Evolutionary conservation across 2,113 vertebrate species (phyloP).

Genomic region (Steatornis caripensis): DNA sequence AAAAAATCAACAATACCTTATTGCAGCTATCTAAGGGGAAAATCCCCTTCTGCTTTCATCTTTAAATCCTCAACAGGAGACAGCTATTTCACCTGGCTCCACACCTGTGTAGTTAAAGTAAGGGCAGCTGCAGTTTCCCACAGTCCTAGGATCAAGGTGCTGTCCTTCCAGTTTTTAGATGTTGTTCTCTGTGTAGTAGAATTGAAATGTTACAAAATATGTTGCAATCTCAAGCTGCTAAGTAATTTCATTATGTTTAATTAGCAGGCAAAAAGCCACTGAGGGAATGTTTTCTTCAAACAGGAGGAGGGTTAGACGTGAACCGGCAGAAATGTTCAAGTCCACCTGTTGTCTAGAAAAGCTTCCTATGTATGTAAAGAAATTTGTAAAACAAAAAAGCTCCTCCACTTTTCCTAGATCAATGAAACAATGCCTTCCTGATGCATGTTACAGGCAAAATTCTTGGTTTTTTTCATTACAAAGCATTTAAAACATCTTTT

Average conservation of each 20-base stretch:
- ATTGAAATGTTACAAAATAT: background rate
- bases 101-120: background rate
- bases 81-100: constrained; percentile 13
- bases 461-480: fast-evolving
- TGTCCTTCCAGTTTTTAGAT: background rate
- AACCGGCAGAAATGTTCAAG: background rate
- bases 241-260: background rate
- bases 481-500: background rate
- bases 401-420: background rate
- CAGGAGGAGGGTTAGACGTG: background rate
- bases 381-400: background rate
- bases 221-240: background rate
- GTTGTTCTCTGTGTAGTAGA: background rate
- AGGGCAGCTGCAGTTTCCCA: background rate
- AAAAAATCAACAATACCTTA: background rate
- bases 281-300: background rate
- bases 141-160: background rate
- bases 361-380: background rate
- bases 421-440: background rate
- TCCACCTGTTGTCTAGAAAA: background rate
- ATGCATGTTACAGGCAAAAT: background rate
- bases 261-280: background rate
- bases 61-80: constrained; percentile 21
- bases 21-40: constrained; percentile 13
- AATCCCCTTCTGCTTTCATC: constrained; percentile 56